Percentiles rank a stretch among this genome's conserved stretches.
Evolutionary conservation across 2,113 vertebrate species (phyloP).

Genomic region (Brachyistius frenatus): DNA sequence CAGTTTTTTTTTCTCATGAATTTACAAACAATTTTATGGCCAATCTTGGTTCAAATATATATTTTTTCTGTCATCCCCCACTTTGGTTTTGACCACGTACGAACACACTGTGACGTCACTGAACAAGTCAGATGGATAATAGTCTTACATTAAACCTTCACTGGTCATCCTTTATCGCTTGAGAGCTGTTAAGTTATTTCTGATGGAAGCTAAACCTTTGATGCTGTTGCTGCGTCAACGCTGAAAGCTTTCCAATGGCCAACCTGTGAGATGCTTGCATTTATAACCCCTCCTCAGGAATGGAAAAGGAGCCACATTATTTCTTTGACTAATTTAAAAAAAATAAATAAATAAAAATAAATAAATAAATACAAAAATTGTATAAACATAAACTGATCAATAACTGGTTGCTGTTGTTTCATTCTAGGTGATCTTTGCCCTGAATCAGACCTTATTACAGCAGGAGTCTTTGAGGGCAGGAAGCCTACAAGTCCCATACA

Average conservation of each 20-base stretch:
- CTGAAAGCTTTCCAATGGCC: neutral
- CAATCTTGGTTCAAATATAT: no score
- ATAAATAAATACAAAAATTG: no score
- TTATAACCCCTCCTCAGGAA: neutral
- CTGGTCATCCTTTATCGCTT: neutral
- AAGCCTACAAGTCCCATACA: slow-evolving; percentile 87
- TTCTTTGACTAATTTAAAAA: neutral
- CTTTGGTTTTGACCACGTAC: no score
- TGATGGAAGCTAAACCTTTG: no score
- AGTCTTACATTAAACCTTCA: no score
- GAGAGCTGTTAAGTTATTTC: neutral
- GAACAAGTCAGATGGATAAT: no score
- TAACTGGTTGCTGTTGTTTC: slow-evolving; percentile 20
- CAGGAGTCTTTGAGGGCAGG: slow-evolving; percentile 90
- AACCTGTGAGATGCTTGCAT: neutral
- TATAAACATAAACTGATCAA: neutral
- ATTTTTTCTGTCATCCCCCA: no score
- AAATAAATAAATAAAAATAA: neutral
- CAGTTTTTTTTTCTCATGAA: no score
- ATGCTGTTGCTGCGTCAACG: neutral
- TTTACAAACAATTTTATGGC: no score
- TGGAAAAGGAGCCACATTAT: neutral
- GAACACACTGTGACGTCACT: no score
- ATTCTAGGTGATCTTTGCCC: slow-evolving; percentile 89
- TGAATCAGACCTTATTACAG: slow-evolving; percentile 92